Conservation (phyloP, 2,797 vertebrate species). For the Trachops cirrhosus region DNA sequence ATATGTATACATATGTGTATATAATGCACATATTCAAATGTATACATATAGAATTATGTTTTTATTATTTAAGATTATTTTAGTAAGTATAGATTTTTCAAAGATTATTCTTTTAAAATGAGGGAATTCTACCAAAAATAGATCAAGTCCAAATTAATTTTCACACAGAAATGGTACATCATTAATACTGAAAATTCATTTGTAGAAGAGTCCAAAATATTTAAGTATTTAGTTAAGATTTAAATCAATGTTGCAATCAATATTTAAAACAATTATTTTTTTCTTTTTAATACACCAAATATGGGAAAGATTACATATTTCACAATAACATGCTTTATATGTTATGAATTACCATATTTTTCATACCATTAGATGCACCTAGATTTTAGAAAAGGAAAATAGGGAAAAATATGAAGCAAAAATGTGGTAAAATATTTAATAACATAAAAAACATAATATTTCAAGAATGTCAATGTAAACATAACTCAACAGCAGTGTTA, state of each 20-base stretch:
- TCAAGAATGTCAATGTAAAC: too few species aligned
- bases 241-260: not conserved
- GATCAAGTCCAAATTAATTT: not conserved
- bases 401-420: too few species aligned
- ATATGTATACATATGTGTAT: not conserved
- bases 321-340: not conserved
- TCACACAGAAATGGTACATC: not conserved
- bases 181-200: not conserved
- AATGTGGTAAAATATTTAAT: too few species aligned
- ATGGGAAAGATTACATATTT: not conserved
- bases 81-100: not conserved
- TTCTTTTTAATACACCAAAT: not conserved
- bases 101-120: not conserved
- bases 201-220: not conserved
- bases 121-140: not conserved
- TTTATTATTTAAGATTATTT: not conserved
- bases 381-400: too few species aligned
- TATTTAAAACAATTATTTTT: not conserved
- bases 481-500: too few species aligned
- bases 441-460: too few species aligned
- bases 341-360: not conserved
- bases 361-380: too few species aligned
- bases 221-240: not conserved
- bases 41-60: not conserved
- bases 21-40: not conserved